Conservation (phyloP, 2,113 vertebrate genomes). For the Pygoscelis antarcticus region DNA sequence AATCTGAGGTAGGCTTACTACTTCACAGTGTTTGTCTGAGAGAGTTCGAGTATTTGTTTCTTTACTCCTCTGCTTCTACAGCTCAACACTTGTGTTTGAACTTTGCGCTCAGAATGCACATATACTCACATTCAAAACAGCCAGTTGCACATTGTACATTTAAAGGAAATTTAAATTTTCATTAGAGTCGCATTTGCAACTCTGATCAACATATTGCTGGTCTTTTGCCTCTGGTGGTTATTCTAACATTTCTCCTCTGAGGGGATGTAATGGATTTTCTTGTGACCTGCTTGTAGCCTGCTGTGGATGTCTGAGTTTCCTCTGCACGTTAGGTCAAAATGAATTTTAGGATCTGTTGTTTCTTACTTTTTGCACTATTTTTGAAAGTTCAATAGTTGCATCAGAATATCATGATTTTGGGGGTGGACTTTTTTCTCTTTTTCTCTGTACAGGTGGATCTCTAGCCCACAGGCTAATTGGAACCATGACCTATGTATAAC, state of each 20-base stretch:
- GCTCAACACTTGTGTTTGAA: not conserved
- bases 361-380: not conserved
- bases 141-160: not conserved
- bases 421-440: not conserved
- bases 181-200: not conserved
- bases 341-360: not conserved
- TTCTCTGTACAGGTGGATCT: not conserved
- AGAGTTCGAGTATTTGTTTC: not conserved
- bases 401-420: not conserved
- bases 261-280: not conserved
- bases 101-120: not conserved
- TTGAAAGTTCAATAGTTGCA: not conserved
- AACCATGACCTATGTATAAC: not conserved
- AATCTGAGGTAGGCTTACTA: not conserved
- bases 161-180: not conserved
- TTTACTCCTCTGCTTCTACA: not conserved
- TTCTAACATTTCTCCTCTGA: not conserved
- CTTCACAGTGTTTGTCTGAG: not conserved
- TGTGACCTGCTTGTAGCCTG: not conserved
- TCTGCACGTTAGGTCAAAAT: not conserved
- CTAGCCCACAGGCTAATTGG: not conserved
- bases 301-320: not conserved
- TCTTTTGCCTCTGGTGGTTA: not conserved
- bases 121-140: not conserved
- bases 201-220: not conserved